Percentiles rank a stretch among this genome's conserved stretches.
phyloP scores from a whole-genome alignment of 2,888 invertebrate species.

The Ormyrus nitidulus region DNA sequence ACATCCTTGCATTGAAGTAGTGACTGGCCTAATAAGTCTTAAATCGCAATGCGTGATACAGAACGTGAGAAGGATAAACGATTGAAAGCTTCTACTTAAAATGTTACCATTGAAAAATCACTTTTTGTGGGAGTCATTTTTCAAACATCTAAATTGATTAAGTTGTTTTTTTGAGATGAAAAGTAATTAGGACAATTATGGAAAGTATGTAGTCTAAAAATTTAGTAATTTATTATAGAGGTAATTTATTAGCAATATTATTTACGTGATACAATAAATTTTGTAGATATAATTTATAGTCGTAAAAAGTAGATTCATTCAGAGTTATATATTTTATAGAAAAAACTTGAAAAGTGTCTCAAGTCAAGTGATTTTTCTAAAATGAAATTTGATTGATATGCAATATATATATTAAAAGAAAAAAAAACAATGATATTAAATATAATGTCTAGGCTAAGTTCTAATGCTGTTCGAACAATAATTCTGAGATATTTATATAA shows the following conservation, averaged over 20 bases:
- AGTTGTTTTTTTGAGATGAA: too few species aligned
- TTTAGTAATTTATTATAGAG: too few species aligned
- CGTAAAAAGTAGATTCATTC: too few species aligned
- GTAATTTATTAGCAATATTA: not conserved
- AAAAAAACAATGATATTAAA: constrained; percentile 57
- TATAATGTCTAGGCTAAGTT: constrained; percentile 66
- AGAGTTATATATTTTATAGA: too few species aligned
- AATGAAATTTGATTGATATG: constrained; percentile 8
- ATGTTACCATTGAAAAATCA: constrained; percentile 55
- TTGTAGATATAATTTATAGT: constrained; percentile 15
- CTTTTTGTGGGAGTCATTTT: constrained; percentile 26
- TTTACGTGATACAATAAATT: constrained; percentile 1
- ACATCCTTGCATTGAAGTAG: constrained; percentile 71
- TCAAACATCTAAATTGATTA: not conserved
- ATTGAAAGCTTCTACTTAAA: constrained; percentile 55
- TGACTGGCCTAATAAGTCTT: constrained; percentile 72
- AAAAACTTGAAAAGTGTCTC: constrained; percentile 32
- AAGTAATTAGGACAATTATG: too few species aligned
- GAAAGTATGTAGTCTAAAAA: too few species aligned
- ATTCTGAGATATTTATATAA: constrained; percentile 72
- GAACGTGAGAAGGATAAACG: constrained; percentile 52
- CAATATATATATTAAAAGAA: constrained; percentile 53
- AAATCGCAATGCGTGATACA: constrained; percentile 63
- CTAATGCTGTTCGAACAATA: constrained; percentile 76
- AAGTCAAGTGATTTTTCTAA: constrained; percentile 43